Conservation (phyloP, 1,140 invertebrate species). For the Lysiphlebus fabarum region DNA sequence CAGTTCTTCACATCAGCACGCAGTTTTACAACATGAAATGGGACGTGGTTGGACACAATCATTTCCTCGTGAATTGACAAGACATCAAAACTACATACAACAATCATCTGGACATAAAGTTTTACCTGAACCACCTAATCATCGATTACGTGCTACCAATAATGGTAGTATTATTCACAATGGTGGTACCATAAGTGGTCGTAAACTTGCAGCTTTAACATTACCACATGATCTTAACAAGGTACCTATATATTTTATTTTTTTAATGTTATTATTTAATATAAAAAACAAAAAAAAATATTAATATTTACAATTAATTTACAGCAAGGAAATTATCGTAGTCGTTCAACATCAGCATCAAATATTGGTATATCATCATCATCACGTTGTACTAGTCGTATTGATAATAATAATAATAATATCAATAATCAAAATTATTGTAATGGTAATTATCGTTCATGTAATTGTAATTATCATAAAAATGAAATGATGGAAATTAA, state of each 20-base stretch:
- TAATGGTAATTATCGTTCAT: conserved; percentile 30
- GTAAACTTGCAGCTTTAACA: conserved; percentile 45
- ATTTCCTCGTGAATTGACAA: conserved; percentile 48
- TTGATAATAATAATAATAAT: too few species aligned
- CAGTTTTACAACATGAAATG: conserved; percentile 31
- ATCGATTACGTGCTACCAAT: conserved; percentile 67
- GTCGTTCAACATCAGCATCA: conserved; percentile 37
- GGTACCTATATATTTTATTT: too few species aligned
- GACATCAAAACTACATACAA: conserved; percentile 28
- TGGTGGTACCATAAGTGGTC: conserved; percentile 72
- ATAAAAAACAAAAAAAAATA: too few species aligned
- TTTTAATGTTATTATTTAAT: too few species aligned
- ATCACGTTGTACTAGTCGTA: conserved; percentile 21
- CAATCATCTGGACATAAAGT: conserved; percentile 60
- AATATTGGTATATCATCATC: conserved; percentile 30
- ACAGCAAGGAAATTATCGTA: conserved; percentile 35
- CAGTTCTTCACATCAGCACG: conserved; percentile 34
- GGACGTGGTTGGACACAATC: conserved; percentile 52
- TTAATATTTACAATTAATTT: too few species aligned
- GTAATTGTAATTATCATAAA: conserved; percentile 27
- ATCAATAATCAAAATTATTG: conserved; percentile 32
- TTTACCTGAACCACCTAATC: conserved; percentile 62
- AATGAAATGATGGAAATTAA: conserved; percentile 37
- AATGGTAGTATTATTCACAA: conserved; percentile 76
- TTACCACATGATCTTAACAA: conserved; percentile 43